Base-by-base conservation (phyloP, 2,113 vertebrate species). In the Pseudorectes ferrugineus region DNA sequence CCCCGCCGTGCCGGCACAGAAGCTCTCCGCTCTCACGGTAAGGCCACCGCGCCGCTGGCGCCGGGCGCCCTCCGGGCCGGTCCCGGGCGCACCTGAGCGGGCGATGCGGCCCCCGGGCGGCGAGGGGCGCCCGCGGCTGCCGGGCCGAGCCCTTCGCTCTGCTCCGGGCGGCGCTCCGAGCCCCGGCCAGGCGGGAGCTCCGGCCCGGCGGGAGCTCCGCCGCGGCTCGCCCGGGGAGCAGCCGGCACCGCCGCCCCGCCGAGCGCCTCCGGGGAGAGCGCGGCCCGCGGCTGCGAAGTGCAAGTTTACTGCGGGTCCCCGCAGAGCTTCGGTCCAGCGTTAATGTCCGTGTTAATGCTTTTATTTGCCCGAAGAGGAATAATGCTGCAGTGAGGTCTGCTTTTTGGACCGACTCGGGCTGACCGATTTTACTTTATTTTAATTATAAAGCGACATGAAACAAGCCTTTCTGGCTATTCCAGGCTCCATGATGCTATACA, bases 21-120 rank as follows among this genome's bases (percentile, higher is more conserved):
- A 97, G 86, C 96, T 98, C 88, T 98, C 98, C 6, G 98, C 98
- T 35, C 97, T 98, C 58, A 98, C 97, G 97, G 98, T 98, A 97
- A 98, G 97, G 66, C 52, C 11, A 22, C 23, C 55, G 48, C 26
- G 40, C 45, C 12, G 14, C 20, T 4, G 72, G 43, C 23, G n/a
- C 35, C 31, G 46, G 35, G 22, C 17, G 3, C n/a, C 31, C 14
- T 12, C 42, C 43, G 43, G 45, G 45, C 26, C 35, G 26, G 26
- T 59, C 17, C 35, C 24, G 49, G 48, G 57, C 48, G 35, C 91
- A 91, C 95, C 95, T 93, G 95, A 91, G 79, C 25, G 10, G 52
- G 51, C 26, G 83, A 24, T 51, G 93, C 14, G 31, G 49, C 5
- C 10, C 48, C 9, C 33, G 15, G 55, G 85, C 20, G 12, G 54